Evolutionary conservation across 2,113 vertebrate species (phyloP).

Genomic region (Xenopus borealis): DNA sequence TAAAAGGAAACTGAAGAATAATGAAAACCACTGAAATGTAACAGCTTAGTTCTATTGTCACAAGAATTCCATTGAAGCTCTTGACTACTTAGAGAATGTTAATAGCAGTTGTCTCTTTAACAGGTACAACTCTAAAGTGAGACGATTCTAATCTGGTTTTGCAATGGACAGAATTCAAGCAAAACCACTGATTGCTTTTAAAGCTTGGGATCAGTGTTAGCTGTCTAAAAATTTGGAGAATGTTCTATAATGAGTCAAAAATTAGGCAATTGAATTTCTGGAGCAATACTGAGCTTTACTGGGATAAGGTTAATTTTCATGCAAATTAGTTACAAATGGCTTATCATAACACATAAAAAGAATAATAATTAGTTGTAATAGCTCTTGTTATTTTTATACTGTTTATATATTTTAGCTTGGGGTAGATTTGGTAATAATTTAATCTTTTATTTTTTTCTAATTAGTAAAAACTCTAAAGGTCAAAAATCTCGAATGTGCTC

Average conservation of each 20-base stretch:
- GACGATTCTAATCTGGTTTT: constrained; percentile 70
- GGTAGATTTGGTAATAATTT: too few relatives aligned
- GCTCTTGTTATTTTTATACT: too few relatives aligned
- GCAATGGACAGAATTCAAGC: constrained; percentile 60
- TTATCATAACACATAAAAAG: too few relatives aligned
- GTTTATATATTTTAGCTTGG: too few relatives aligned
- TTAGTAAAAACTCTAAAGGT: too few relatives aligned
- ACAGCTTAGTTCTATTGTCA: constrained; percentile 56
- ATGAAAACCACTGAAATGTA: constrained; percentile 61
- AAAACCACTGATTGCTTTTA: constrained; percentile 16
- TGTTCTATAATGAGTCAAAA: constrained; percentile 57
- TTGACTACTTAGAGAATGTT: constrained; percentile 76
- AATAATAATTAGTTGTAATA: too few relatives aligned
- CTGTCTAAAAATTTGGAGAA: constrained; percentile 66
- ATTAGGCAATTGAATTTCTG: constrained; percentile 41
- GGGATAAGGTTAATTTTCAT: too few relatives aligned
- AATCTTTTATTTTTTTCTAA: too few relatives aligned
- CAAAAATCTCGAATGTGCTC: too few relatives aligned
- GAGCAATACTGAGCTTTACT: background rate
- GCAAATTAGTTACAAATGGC: too few relatives aligned
- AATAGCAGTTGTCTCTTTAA: constrained; percentile 76
- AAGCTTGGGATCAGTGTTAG: constrained; percentile 62
- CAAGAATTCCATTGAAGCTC: constrained; percentile 60
- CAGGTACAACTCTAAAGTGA: constrained; percentile 76
- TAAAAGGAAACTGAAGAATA: background rate